Evolutionary conservation across 1,140 invertebrate genomes (phyloP).

Genomic region (Saxidomus purpurata): DNA sequence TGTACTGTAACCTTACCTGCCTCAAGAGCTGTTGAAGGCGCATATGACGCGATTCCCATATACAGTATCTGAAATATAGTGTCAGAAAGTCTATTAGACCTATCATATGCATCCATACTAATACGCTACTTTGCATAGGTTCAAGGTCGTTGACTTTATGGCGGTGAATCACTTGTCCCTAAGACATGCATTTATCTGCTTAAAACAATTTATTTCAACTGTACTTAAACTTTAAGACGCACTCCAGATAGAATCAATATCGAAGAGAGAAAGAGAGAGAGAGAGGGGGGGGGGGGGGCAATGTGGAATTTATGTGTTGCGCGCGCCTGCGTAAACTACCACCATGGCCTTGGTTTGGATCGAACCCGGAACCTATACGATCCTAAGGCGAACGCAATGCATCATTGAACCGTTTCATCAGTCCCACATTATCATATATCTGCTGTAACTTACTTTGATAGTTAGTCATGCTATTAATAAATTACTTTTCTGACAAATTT

Average conservation of each 20-base stretch:
- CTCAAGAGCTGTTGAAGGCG: constrained; percentile 96
- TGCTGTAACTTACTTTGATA: too few species aligned
- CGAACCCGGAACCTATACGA: background rate
- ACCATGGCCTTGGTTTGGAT: background rate
- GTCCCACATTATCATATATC: too few species aligned
- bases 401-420: too few species aligned
- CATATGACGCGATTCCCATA: constrained; percentile 97
- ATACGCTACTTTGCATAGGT: background rate
- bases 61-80: constrained; percentile 91
- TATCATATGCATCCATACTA: background rate
- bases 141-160: background rate
- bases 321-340: background rate
- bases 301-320: background rate
- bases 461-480: too few species aligned
- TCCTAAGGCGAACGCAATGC: too few species aligned
- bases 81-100: background rate
- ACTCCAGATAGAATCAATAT: too few species aligned
- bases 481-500: too few species aligned
- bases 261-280: too few species aligned
- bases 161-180: background rate
- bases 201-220: background rate
- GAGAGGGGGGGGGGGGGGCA: too few species aligned
- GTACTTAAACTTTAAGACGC: background rate
- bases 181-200: background rate
- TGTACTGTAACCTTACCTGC: constrained; percentile 91